Percentiles rank a stretch among this genome's conserved stretches.
These are phyloP conservation scores for Agrochola lychnidis DNA, from an alignment of 2,888 invertebrate species.

Conservation along the genomic window DNA sequence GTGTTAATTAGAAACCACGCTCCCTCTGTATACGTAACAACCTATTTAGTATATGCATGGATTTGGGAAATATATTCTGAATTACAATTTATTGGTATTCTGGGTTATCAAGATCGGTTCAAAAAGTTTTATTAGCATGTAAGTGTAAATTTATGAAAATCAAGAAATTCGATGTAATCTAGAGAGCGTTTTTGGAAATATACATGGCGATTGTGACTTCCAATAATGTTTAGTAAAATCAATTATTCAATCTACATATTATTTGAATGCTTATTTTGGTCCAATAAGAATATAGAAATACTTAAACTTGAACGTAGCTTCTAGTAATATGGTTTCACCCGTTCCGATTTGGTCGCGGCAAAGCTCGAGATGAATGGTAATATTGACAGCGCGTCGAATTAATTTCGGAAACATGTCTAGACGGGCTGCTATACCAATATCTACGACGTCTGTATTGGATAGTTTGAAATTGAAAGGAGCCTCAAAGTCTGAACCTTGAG, in stretches of 20 bases:
- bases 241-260: background rate
- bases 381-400: background rate
- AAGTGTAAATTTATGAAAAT: background rate
- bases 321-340: background rate
- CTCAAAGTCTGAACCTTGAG: background rate
- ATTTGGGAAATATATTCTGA: constrained; percentile 6
- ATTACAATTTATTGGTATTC: background rate
- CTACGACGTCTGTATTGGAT: background rate
- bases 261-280: background rate
- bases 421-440: background rate
- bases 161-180: background rate
- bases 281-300: background rate
- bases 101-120: too few relatives aligned
- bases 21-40: background rate
- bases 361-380: background rate
- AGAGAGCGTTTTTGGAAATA: background rate
- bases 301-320: background rate
- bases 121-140: background rate
- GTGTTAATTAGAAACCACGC: constrained; percentile 11
- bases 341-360: background rate
- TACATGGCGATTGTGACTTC: background rate
- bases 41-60: background rate
- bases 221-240: background rate
- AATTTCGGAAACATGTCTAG: constrained; percentile 15
- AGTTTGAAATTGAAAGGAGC: background rate